Conservation (phyloP, 1,140 invertebrate species). For the Eciton burchellii region DNA sequence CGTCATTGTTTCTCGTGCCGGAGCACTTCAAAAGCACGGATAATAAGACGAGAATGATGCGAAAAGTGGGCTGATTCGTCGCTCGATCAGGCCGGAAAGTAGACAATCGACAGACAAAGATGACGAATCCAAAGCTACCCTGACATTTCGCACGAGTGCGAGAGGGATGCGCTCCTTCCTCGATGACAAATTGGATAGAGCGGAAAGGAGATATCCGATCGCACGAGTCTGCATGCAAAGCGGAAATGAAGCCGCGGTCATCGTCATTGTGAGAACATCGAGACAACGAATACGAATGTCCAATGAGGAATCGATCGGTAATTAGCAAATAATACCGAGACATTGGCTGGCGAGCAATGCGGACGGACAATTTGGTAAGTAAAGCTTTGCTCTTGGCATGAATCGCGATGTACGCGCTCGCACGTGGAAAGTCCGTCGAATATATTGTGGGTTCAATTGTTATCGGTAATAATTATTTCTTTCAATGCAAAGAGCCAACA, state of each 20-base stretch:
- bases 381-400: too few relatives aligned
- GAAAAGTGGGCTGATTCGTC: slow-evolving; percentile 36
- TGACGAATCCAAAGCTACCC: neutral
- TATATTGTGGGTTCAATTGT: too few relatives aligned
- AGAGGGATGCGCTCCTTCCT: neutral
- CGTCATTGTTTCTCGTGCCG: neutral
- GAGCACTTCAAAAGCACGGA: slow-evolving; percentile 3
- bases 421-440: neutral
- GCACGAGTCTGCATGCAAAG: neutral
- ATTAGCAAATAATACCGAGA: slow-evolving; percentile 47
- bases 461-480: slow-evolving; percentile 36
- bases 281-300: neutral
- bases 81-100: slow-evolving; percentile 30
- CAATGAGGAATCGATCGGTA: slow-evolving; percentile 7
- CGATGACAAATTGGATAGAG: neutral
- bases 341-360: too few relatives aligned
- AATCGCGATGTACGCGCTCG: too few relatives aligned
- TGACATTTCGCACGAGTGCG: neutral
- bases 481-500: neutral
- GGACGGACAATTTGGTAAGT: neutral
- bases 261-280: neutral
- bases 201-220: neutral
- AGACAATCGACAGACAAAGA: neutral
- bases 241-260: neutral
- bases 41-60: too few relatives aligned